Evolutionary conservation across 2,888 invertebrate species (phyloP), one percentile per base, ranked within the genome.

Genomic region (Lasioglossum oenotherae): DNA sequence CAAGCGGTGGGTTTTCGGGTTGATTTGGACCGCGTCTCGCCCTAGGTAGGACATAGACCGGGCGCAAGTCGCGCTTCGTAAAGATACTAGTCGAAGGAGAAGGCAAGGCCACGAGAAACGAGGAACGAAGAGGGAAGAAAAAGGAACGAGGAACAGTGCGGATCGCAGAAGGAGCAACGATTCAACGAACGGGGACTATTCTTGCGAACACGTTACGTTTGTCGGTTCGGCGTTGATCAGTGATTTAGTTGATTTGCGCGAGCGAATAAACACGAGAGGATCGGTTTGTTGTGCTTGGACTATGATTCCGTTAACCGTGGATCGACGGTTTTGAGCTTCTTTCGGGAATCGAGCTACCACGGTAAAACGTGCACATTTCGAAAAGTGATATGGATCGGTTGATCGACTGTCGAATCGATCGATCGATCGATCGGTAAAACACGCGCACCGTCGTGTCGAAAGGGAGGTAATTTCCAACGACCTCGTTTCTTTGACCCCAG

Each of bases 61-160:
- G 38, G 53, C 16, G 14, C 19, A 23, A 31, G 10, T 12, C 38
- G 31, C 0, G 31, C 2, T 44, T 44, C 16, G 23, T 10, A 60
- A 2, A 67, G 57, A 60, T 4, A 57, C 23, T 46, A 41, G 35
- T 64, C 2, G 72, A 38, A 41, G n/a, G 46, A 41, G n/a, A 60
- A 49, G 35, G 60, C 49, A 71, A 81, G 81, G 77, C 74, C 64
- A 75, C 60, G 41, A 31, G 69, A 72, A 64, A 31, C n/a, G n/a
- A 2, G 14, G 19, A 49, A 19, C 23, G n/a, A 57, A 57, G n/a
- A 4, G n/a, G n/a, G n/a, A 53, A 53, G 53, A 64, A 64, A 31
- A 14, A 64, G 31, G 14, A 64, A 2, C 60, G 6, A 64, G 1
- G 60, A 41, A 72, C 14, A 64, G 79, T 60, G 79, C 4, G 38